Base-by-base conservation (phyloP, 2,797 vertebrate genomes). In the Anguilla anguilla region DNA sequence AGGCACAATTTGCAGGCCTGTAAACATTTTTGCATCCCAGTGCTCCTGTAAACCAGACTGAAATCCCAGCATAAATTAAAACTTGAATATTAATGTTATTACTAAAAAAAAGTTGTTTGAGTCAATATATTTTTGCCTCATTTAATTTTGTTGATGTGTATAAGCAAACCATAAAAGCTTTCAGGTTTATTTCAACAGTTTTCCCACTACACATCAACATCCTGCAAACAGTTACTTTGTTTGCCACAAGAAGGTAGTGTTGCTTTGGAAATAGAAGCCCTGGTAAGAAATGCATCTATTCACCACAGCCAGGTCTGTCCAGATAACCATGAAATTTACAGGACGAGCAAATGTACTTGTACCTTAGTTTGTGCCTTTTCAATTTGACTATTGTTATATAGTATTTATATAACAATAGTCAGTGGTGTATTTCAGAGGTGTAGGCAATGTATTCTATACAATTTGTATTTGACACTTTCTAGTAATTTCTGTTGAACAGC, bases 201-300 rank as follows among this genome's bases (percentile, higher is more conserved):
- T 19, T 46, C n/a, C 64, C 64, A 7, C 61, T 2, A 69, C 7
- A n/a, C 64, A 64, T 64, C 19, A 69, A 46, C n/a, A 79, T 43
- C 39, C 6, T 43, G 22, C 22, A 17, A 79, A 17, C 74, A 79
- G 17, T 79, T 79, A 6, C 39, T 22, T 39, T n/a, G 6, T 51
- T 82, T n/a, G 35, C 79, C 79, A 82, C 79, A 22, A 82, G 43
- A 25, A 11, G 43, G 79, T 51, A 51, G 79, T 51, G 79, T 82
- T 82, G 22, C 46, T 82, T 43, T 49, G 6, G 10, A 51, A 82
- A 49, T 25, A 51, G 79, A 7, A n/a, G 46, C 46, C 5, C 19
- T 46, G 64, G n/a, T 28, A 43, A 43, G 35, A 22, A 39, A 72
- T 72, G 28, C 69, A 11, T 72, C 39, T 79, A 46, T 82, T 22